phyloP scores from a whole-genome alignment of 1,140 invertebrate genomes.

The Carposina sasakii region DNA sequence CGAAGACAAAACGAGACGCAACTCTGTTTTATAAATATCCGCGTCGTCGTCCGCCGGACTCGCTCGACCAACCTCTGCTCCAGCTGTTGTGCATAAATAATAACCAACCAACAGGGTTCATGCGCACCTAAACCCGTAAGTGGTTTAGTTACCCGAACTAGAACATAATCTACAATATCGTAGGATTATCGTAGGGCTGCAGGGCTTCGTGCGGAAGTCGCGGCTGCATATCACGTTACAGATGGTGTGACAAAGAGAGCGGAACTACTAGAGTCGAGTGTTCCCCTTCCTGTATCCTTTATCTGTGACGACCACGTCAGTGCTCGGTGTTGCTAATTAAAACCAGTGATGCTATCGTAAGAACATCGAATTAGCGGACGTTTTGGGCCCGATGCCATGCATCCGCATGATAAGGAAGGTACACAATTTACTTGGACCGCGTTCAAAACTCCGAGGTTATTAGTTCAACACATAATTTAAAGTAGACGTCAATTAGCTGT shows the following conservation, averaged over 20 bases:
- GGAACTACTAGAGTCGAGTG: conserved; percentile 37
- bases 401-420: conserved; percentile 45
- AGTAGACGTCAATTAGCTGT: too few species aligned
- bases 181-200: conserved; percentile 41
- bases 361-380: conserved; percentile 16
- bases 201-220: conserved; percentile 62
- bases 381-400: conserved; percentile 34
- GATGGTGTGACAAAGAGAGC: conserved; percentile 38
- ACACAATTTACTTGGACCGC: conserved; percentile 49
- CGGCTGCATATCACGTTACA: conserved; percentile 56
- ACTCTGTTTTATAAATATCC: conserved; percentile 71
- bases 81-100: conserved; percentile 70
- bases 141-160: conserved; percentile 1
- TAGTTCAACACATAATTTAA: too few species aligned
- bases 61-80: conserved; percentile 58
- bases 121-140: too few species aligned
- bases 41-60: conserved; percentile 61
- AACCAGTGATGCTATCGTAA: not conserved
- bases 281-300: conserved; percentile 31
- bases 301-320: not conserved
- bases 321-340: not conserved
- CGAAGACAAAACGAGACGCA: conserved; percentile 70
- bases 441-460: conserved; percentile 53
- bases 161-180: conserved; percentile 33
- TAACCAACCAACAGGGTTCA: too few species aligned